Conservation (phyloP, 2,797 vertebrate species). For the Ambastaia sidthimunki region DNA sequence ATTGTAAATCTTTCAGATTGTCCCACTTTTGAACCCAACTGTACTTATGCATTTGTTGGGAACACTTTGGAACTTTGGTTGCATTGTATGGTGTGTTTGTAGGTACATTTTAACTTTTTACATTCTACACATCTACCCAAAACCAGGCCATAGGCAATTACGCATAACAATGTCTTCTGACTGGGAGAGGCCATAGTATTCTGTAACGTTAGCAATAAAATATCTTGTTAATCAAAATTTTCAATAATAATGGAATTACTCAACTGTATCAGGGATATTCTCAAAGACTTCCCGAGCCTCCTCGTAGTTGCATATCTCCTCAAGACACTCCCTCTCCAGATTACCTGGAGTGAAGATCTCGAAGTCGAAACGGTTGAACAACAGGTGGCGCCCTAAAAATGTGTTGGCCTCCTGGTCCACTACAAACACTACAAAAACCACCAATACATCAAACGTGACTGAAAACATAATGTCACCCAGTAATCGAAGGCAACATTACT, state of each 20-base stretch:
- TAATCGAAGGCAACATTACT: not conserved
- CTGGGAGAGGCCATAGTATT: not conserved
- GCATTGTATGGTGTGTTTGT: not conserved
- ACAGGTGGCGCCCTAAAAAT: conserved; percentile 87
- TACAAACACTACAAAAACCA: conserved; percentile 81
- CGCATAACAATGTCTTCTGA: not conserved
- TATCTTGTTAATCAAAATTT: not conserved
- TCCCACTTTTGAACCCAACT: not conserved
- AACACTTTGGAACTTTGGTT: not conserved
- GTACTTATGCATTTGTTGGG: not conserved
- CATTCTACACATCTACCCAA: conserved; percentile 13
- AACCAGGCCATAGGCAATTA: conserved; percentile 37
- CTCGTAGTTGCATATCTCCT: conserved; percentile 92
- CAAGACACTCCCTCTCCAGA: conserved; percentile 90
- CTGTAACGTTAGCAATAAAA: not conserved
- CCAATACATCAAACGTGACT: not conserved
- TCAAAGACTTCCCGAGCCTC: conserved; percentile 93
- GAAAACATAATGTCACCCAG: not conserved
- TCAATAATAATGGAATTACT: conserved; percentile 57
- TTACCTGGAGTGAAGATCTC: conserved; percentile 89
- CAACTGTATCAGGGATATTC: conserved; percentile 84
- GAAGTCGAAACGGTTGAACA: conserved; percentile 93
- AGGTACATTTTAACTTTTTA: not conserved
- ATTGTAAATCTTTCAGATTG: too few species aligned
- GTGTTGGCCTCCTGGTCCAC: conserved; percentile 82